Base-by-base conservation (phyloP, 2,888 invertebrate species). In the Eilema caniola region DNA sequence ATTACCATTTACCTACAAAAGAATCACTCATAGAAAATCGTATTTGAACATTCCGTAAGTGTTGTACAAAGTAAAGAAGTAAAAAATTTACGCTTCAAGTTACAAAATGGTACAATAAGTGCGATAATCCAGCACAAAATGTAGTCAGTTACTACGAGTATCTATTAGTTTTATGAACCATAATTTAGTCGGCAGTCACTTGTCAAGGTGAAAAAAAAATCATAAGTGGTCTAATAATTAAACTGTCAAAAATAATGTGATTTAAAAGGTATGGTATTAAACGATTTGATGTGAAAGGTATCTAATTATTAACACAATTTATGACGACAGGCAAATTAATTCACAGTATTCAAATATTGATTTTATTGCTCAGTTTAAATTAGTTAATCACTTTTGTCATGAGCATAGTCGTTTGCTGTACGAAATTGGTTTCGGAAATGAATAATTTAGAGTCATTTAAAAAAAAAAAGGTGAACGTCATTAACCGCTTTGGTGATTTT, bases 291-390 rank as follows among this genome's bases (percentile, higher is more conserved):
- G 83, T 78, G 74, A 81, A 82, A 80, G 77, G 74, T 79, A 82
- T 80, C 83, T 79, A 81, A 84, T 84, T 83, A 84, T 78, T 73
- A 74, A 62, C 70, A 74, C 65, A 82, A 84, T 84, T 83, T 84
- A 84, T 75, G 81, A 84, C 76, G 84, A 84, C 84, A 83, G 77
- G 63, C 73, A 80, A 78, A 84, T 84, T 83, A 84, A 82, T 81
- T 81, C 67, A 80, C 77, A 73, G 76, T 79, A 82, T 79, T 84
- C 81, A 84, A 84, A 84, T 84, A 84, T 83, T 83, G 82, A 83
- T 83, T 83, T 83, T 83, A 83, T 84, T 81, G 75, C 79, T 77
- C 67, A 74, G 74, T 81, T 84, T 71, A 82, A 84, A 84, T 83
- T 80, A 79, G 82, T 78, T 82, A 82, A 82, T 82, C 77, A 83